Base-by-base conservation (phyloP, 1,140 invertebrate species). In the Phymorhynchus buccinoides region DNA sequence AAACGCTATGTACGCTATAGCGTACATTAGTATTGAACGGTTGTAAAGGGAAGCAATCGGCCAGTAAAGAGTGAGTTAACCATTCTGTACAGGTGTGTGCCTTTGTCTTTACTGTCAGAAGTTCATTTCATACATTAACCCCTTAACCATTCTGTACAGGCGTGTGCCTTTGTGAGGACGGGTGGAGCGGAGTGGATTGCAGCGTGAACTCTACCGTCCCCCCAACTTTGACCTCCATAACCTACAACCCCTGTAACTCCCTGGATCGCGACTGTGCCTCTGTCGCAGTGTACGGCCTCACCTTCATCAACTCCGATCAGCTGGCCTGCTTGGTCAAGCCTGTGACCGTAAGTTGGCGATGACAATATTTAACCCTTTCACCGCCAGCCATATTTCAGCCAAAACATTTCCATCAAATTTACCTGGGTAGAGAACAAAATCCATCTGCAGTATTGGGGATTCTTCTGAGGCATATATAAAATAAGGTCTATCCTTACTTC, bases 241-340 rank as follows among this genome's bases (percentile, higher is more conserved):
- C 83, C 35, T 42, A 83, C 62, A 78, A 88, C 80, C 80, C 88
- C 9, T 91, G 90, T 85, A 87, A 90, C 85, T n/a, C 75, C 16
- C 75, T 83, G 14, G 52, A 68, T 7, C 80, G 86, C 44, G 77
- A 44, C 3, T 90, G 90, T 80, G 52, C 77, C 32, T 82, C 71
- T 27, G 88, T 91, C 4, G 73, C 77, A 35, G 88, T 91, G 16
- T 89, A 87, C 75, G 91, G 90, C 12, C 18, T 84, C 7, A 86
- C 86, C 35, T 92, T 92, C 86, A 80, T 89, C 12, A 62, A 71
- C 18, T 71, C 52, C n/a, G 81, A 71, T 71, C 79, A 84, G 16
- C 77, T 89, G 6, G 85, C 62, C 9, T 89, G 89, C 75, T 86
- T 88, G 48, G 80, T 87, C 37, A 85, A 88, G 75, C 52, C 84